Evolutionary conservation across 2,113 vertebrate species (phyloP), one percentile per base, ranked within the genome.

Genomic region (Entosphenus tridentatus): DNA sequence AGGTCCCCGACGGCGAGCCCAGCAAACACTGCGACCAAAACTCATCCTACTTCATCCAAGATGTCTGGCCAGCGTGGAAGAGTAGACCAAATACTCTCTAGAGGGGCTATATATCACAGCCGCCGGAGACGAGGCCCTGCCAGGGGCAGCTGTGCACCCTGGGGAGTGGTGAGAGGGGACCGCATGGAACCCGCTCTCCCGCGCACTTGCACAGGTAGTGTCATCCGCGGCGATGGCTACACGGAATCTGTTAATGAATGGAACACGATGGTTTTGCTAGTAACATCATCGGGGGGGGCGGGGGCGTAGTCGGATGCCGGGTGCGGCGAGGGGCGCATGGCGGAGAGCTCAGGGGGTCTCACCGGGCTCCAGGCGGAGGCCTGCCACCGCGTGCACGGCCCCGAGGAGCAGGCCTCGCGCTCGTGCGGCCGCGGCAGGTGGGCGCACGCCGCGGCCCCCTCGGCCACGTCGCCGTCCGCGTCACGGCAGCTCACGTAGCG

Each of bases 401-500:
- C 83, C 59, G 87, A 85, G 0, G 82, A 82, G 76, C 93, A 98
- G 67, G 76, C 79, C 68, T 95, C 89, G 1, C 83, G 82, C 12
- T 86, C 85, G 18, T 84, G 81, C 0, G 93, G 93, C 71, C 85
- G 87, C 0, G 83, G 82, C 11, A 93, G 80, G 73, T 86, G 81
- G 8, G 79, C 78, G 55, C 93, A 98, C 8, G 84, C 83, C 0
- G 81, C 81, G 72, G 95, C 93, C n/a, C 62, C 18, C 0, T 90
- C 86, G 0, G 92, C 92, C 71, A 96, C 88, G 0, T 88, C 90
- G 56, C 92, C 89, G n/a, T 93, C 87, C 70, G 85, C 82, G 57
- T 96, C 91, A 2, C 93, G 84, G 73, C 93, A 98, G 76, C 93
- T 98, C 76, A 98, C 93, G 0, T 95, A 97, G 71, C 93, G 84